These are phyloP conservation scores for Cantharis nigra DNA, from an alignment of 2,888 invertebrate species.

Conservation along the genomic window DNA sequence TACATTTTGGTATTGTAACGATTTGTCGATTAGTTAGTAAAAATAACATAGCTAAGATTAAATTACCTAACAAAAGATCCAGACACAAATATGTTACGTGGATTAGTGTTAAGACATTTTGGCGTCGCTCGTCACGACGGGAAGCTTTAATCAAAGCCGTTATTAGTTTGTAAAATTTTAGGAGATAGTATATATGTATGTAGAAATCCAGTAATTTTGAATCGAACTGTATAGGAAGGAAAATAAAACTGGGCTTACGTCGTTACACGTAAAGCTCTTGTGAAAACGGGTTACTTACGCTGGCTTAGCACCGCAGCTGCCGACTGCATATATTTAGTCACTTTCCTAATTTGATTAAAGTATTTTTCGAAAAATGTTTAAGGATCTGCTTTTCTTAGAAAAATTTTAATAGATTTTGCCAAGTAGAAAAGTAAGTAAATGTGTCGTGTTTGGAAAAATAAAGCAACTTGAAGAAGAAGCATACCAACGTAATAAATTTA, in stretches of 20 bases:
- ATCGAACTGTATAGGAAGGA: slow-evolving; percentile 11
- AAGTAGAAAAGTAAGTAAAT: background rate
- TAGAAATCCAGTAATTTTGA: slow-evolving; percentile 6
- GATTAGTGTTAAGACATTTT: slow-evolving; percentile 26
- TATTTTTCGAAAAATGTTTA: slow-evolving; percentile 1
- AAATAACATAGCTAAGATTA: slow-evolving; percentile 34
- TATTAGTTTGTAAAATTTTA: background rate
- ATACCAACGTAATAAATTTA: background rate
- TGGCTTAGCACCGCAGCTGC: slow-evolving; percentile 29
- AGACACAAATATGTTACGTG: slow-evolving; percentile 30
- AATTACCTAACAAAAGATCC: slow-evolving; percentile 34
- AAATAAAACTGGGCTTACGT: background rate
- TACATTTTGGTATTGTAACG: background rate
- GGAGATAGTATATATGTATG: background rate
- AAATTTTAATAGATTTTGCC: background rate
- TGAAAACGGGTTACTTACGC: slow-evolving; percentile 27
- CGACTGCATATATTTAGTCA: slow-evolving; percentile 22
- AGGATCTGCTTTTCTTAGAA: background rate
- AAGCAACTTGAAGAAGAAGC: background rate
- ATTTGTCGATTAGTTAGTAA: slow-evolving; percentile 6
- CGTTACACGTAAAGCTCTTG: slow-evolving; percentile 20
- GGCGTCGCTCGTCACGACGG: slow-evolving; percentile 19
- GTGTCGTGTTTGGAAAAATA: background rate
- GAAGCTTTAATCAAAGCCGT: background rate
- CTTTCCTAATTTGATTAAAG: slow-evolving; percentile 23